Conservation (phyloP, 2,113 vertebrate genomes). For the Pluvialis apricaria region DNA sequence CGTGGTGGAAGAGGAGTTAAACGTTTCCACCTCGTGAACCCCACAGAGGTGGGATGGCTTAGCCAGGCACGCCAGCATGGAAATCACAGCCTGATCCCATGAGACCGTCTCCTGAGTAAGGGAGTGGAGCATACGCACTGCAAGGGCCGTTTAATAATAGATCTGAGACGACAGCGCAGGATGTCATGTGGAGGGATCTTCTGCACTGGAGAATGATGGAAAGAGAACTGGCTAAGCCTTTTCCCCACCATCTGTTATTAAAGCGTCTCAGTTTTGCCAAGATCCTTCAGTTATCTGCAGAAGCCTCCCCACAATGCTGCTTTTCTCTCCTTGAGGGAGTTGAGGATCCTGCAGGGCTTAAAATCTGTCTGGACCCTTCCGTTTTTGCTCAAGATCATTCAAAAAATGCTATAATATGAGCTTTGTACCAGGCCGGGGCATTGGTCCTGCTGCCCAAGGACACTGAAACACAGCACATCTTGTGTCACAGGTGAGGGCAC, state of each 20-base stretch:
- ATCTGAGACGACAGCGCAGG: neutral
- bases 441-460: neutral
- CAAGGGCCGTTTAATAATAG: neutral
- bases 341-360: neutral
- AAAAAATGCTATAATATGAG: neutral
- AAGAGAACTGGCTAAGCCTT: neutral
- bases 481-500: neutral
- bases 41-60: neutral
- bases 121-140: neutral
- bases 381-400: neutral
- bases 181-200: constrained; percentile 2
- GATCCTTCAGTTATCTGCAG: constrained; percentile 4
- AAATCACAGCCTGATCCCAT: neutral
- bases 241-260: constrained; percentile 34
- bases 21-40: fast-evolving
- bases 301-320: neutral
- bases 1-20: neutral
- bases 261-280: constrained; percentile 22
- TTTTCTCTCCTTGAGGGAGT: neutral
- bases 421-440: neutral
- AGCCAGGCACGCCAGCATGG: fast-evolving
- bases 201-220: neutral
- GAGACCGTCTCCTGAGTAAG: neutral
- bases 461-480: neutral
- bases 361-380: neutral